These are phyloP conservation scores for Actinemys pallida DNA, from an alignment of 2,113 vertebrate species.

Conservation along the genomic window DNA sequence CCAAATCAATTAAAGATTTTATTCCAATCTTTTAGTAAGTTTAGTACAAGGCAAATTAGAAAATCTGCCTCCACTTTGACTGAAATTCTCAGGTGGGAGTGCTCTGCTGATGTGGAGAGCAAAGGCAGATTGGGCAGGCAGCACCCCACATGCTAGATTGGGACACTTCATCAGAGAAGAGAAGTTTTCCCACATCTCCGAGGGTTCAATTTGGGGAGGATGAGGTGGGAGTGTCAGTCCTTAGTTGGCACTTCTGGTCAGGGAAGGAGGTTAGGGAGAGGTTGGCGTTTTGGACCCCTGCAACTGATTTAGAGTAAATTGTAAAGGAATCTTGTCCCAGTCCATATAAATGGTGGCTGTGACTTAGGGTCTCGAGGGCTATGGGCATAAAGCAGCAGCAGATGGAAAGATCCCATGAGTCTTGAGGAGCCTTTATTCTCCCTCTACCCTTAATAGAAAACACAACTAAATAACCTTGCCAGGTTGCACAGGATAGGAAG, in stretches of 20 bases:
- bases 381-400: accelerated
- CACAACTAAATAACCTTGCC: not conserved
- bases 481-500: slow-evolving; percentile 20
- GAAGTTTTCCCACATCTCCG: not conserved
- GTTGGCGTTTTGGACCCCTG: not conserved
- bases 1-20: not conserved
- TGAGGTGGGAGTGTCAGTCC: not conserved
- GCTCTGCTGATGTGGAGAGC: not conserved
- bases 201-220: not conserved
- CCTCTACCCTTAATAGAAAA: not conserved
- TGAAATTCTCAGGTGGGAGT: not conserved
- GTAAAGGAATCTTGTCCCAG: accelerated
- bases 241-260: not conserved
- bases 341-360: not conserved
- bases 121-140: not conserved
- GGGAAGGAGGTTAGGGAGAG: accelerated
- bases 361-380: not conserved
- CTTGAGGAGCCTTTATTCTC: not conserved
- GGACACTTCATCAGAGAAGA: not conserved
- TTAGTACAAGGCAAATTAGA: not conserved
- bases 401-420: not conserved
- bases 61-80: not conserved
- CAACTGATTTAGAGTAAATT: not conserved
- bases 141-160: not conserved
- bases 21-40: not conserved